phyloP scores from a whole-genome alignment of 1,140 invertebrate genomes.

The Latrodectus geometricus region DNA sequence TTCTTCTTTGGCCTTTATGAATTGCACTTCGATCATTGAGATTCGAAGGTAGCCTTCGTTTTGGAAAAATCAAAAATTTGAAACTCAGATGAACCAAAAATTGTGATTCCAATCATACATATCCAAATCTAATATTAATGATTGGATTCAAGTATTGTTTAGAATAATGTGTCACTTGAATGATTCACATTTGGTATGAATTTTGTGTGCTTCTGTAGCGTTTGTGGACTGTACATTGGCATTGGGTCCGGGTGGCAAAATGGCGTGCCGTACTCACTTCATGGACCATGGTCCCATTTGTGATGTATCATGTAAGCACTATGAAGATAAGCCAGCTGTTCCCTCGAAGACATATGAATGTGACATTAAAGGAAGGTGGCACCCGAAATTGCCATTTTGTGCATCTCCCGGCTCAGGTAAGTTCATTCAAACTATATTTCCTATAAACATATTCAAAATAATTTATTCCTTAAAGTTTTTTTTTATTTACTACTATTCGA shows the following conservation, averaged over 20 bases:
- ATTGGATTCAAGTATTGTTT: too few relatives aligned
- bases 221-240: slow-evolving; percentile 20
- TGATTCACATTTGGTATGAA: not conserved
- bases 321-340: slow-evolving; percentile 31
- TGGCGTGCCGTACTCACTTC: slow-evolving; percentile 16
- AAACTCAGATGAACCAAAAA: too few relatives aligned
- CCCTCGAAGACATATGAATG: not conserved
- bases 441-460: not conserved
- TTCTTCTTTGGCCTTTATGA: too few relatives aligned
- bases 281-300: slow-evolving; percentile 30
- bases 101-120: too few relatives aligned
- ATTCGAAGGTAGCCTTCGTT: too few relatives aligned
- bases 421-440: not conserved
- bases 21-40: too few relatives aligned
- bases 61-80: too few relatives aligned
- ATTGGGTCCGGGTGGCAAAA: slow-evolving; percentile 9
- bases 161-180: too few relatives aligned
- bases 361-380: slow-evolving; percentile 20
- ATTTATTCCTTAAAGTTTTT: not conserved
- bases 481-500: not conserved
- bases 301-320: slow-evolving; percentile 19
- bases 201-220: not conserved
- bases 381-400: slow-evolving; percentile 11
- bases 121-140: too few relatives aligned
- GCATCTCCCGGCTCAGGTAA: slow-evolving; percentile 21